phyloP scores from a whole-genome alignment of 2,888 invertebrate species.

The Lamellibrachia columna region DNA sequence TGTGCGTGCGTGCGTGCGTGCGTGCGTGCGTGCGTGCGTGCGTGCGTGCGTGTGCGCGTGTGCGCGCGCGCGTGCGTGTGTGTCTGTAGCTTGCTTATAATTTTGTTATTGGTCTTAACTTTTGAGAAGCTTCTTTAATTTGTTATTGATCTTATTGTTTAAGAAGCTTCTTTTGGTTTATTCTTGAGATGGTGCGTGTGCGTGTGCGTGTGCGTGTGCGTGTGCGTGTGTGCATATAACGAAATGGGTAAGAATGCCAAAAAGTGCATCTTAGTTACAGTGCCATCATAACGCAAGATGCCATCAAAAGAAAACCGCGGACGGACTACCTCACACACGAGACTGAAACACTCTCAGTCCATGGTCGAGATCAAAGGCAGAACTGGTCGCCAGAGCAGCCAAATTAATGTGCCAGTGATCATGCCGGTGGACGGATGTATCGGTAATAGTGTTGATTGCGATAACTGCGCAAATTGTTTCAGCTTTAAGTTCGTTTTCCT shows the following conservation, averaged over 20 bases:
- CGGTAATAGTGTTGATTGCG: background rate
- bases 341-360: no score
- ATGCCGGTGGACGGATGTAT: background rate
- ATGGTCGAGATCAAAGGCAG: background rate
- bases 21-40: background rate
- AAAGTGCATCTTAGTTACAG: background rate
- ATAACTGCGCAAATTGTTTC: constrained; percentile 10
- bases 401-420: background rate
- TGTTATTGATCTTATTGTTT: no score
- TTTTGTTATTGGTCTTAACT: no score
- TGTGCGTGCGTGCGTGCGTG: background rate
- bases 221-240: background rate
- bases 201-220: background rate
- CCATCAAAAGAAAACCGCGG: background rate
- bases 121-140: no score
- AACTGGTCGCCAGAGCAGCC: background rate
- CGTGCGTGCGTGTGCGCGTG: background rate
- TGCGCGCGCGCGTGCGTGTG: background rate
- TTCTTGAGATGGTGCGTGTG: background rate
- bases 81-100: background rate
- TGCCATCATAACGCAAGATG: background rate
- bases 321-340: no score
- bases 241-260: background rate
- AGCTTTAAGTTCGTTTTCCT: constrained; percentile 1
- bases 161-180: no score